These are phyloP conservation scores for Acronicta leporina DNA, from an alignment of 2,888 invertebrate species.

Conservation along the genomic window DNA sequence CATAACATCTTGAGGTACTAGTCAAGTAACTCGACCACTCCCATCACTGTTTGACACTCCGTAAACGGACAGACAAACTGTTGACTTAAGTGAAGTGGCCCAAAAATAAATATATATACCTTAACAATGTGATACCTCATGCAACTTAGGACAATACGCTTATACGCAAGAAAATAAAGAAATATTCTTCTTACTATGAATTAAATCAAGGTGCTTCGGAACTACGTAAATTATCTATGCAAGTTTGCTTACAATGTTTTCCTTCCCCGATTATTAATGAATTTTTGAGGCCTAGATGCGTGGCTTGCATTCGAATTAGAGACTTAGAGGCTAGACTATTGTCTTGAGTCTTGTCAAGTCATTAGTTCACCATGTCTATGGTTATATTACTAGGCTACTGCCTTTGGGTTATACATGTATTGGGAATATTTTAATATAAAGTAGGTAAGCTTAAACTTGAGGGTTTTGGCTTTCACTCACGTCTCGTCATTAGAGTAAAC, in stretches of 20 bases:
- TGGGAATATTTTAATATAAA: constrained; percentile 72
- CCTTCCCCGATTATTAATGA: too few species aligned
- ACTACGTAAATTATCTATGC: too few species aligned
- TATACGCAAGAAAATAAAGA: constrained; percentile 58
- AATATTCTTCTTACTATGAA: constrained; percentile 27
- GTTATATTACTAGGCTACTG: constrained; percentile 11
- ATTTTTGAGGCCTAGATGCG: too few species aligned
- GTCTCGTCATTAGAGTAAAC: constrained; percentile 77
- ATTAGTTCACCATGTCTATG: too few species aligned
- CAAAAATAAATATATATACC: constrained; percentile 59
- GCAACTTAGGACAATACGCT: constrained; percentile 56
- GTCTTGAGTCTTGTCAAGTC: too few species aligned
- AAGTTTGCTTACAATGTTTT: too few species aligned
- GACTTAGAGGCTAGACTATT: too few species aligned
- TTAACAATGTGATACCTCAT: constrained; percentile 43
- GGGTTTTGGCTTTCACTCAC: constrained; percentile 81
- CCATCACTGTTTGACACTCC: constrained; percentile 67
- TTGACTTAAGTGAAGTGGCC: constrained; percentile 71
- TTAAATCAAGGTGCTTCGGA: constrained; percentile 47
- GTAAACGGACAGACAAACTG: constrained; percentile 62
- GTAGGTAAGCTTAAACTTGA: constrained; percentile 63
- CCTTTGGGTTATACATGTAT: constrained; percentile 59
- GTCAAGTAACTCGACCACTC: constrained; percentile 56
- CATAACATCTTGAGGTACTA: constrained; percentile 66
- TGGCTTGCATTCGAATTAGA: too few species aligned